Evolutionary conservation across 2,888 invertebrate species (phyloP), one percentile per base, ranked within the genome.

Genomic region (Drosophila peninsularis): DNA sequence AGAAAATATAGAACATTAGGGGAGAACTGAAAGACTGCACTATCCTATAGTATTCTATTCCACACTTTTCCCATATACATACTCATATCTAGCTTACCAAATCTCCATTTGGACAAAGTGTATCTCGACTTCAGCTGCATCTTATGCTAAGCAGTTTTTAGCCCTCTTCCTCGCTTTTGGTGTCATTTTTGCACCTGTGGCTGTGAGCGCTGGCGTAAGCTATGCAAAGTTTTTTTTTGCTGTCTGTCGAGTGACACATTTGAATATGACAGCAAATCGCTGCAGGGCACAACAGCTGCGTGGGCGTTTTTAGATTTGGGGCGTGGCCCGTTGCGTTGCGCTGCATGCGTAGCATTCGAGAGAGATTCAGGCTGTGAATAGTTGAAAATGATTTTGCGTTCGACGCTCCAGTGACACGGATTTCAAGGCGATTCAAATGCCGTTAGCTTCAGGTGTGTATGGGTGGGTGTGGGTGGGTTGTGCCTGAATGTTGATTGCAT

Each of bases 361-460:
- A 2, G 27, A 10, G 19, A 57, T 49, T 37, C 47, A 47, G 34
- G 5, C 19, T 34, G 47, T 50, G 44, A 75, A 56, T 60, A 65
- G 50, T 70, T 53, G 42, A 52, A 65, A 69, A 76, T 67, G 67
- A 69, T 62, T 75, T 58, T 58, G 66, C 62, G 50, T 65, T 70
- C 81, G 61, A 71, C 32, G 64, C 34, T 65, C 64, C 58, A 41
- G 66, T 80, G 81, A 80, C 78, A 80, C 62, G 62, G 70, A 80
- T 80, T 82, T 71, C 53, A 39, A 62, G 62, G 57, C 64, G 64
- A 69, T 77, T 70, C 72, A 58, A 62, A 63, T 53, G 30, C 61
- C 49, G 42, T 66, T 66, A 41, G 62, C 32, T 19, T 9, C 21
- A 52, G 36, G 64, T 50, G 39, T 21, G 36, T 47, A 37, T 24